Evolutionary conservation across 2,888 invertebrate genomes (phyloP).

Genomic region (Spodoptera littoralis): DNA sequence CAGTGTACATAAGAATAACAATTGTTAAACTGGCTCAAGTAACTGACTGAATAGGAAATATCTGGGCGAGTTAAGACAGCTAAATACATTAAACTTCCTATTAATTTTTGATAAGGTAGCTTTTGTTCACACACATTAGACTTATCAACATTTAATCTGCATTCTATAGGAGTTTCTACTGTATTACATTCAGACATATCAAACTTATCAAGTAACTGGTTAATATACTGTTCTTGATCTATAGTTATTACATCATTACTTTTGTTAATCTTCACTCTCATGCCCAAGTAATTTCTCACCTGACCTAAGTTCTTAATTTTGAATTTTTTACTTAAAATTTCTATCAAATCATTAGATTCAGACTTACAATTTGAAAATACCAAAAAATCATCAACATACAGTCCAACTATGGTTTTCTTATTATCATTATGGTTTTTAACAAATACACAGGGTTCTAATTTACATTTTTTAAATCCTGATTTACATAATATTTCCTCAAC

Average conservation of each 20-base stretch:
- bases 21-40: conserved; percentile 11
- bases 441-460: conserved; percentile 32
- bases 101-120: conserved; percentile 2
- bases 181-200: conserved; percentile 25
- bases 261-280: conserved; percentile 29
- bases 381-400: conserved; percentile 57
- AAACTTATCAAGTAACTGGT: conserved; percentile 20
- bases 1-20: conserved; percentile 8
- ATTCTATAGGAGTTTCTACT: conserved; percentile 28
- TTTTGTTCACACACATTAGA: not conserved
- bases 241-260: conserved; percentile 20
- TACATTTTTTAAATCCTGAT: not conserved
- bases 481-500: not conserved
- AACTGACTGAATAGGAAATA: conserved; percentile 8
- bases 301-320: conserved; percentile 32
- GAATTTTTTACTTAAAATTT: conserved; percentile 8
- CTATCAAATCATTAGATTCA: conserved; percentile 10
- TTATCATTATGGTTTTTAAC: conserved; percentile 27
- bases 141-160: conserved; percentile 23
- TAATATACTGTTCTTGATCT: conserved; percentile 28
- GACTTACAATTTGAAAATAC: conserved; percentile 25
- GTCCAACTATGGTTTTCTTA: conserved; percentile 35
- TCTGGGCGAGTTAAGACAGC: conserved; percentile 10
- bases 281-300: conserved; percentile 37
- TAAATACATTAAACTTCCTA: conserved; percentile 15